phyloP scores from a whole-genome alignment of 2,888 invertebrate species.

The Caenorhabditis macrosperma region DNA sequence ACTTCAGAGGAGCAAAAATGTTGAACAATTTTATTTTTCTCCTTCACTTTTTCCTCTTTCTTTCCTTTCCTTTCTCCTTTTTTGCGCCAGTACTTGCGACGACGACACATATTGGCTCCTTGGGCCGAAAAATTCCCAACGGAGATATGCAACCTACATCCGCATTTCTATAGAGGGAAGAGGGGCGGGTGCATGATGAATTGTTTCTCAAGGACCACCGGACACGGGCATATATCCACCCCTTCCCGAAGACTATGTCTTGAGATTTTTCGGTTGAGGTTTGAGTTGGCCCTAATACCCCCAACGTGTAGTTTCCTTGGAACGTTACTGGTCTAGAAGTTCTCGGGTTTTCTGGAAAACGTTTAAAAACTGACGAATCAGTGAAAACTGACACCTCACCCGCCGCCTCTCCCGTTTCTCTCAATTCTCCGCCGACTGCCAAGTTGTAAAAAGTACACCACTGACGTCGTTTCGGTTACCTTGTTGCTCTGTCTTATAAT shows the following conservation, averaged over 20 bases:
- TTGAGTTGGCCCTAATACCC: no score
- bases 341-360: not conserved
- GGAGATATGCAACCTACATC: conserved; percentile 58
- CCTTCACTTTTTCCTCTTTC: conserved; percentile 9
- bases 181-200: conserved; percentile 41
- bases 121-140: conserved; percentile 42
- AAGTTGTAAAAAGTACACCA: conserved; percentile 35
- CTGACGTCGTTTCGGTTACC: conserved; percentile 40
- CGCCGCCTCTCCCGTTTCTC: conserved; percentile 3
- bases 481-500: conserved; percentile 44
- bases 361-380: conserved; percentile 7
- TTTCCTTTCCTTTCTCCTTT: conserved; percentile 8
- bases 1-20: conserved; percentile 37
- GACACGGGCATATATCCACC: conserved; percentile 2
- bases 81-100: conserved; percentile 15
- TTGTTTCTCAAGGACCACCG: conserved; percentile 49
- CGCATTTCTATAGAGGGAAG: conserved; percentile 13
- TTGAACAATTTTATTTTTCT: conserved; percentile 54
- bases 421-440: conserved; percentile 2
- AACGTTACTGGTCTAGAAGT: no score
- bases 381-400: conserved; percentile 37
- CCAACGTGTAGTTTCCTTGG: no score
- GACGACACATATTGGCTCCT: conserved; percentile 48
- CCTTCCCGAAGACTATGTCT: conserved; percentile 2
- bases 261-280: conserved; percentile 6